phyloP scores from a whole-genome alignment of 2,888 invertebrate species.

The Globia sparganii region DNA sequence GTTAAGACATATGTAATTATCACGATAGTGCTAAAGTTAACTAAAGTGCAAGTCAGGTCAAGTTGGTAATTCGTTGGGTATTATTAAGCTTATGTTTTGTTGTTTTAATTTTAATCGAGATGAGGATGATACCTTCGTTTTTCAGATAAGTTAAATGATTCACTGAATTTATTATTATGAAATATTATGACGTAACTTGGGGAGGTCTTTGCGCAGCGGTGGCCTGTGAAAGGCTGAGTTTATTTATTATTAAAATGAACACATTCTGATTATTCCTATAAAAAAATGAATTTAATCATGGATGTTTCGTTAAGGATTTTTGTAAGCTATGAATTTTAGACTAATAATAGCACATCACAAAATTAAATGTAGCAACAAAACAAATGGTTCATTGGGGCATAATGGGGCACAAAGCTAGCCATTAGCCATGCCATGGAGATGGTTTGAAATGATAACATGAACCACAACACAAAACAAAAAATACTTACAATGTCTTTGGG shows the following conservation, averaged over 20 bases:
- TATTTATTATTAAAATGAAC: neutral
- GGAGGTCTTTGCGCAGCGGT: neutral
- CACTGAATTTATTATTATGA: neutral
- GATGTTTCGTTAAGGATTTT: conserved; percentile 6
- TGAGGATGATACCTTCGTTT: neutral
- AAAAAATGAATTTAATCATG: neutral
- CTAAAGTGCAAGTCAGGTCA: conserved; percentile 2
- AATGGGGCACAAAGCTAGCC: conserved; percentile 39
- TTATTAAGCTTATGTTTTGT: neutral
- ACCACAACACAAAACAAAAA: conserved; percentile 34
- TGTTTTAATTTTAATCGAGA: neutral
- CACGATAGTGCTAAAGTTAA: conserved; percentile 22
- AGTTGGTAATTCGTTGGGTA: neutral
- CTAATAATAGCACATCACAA: conserved; percentile 38
- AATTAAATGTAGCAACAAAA: conserved; percentile 40
- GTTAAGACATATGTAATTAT: neutral
- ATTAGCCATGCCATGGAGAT: conserved; percentile 55
- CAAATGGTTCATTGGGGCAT: conserved; percentile 31
- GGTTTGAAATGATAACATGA: conserved; percentile 26
- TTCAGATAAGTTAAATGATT: neutral
- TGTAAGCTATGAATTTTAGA: conserved; percentile 26
- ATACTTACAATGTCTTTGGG: conserved; percentile 56
- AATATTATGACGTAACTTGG: neutral
- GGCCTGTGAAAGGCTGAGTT: neutral
- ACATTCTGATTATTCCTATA: neutral